phyloP scores from a whole-genome alignment of 2,888 invertebrate species.

The Tachina grossa region DNA sequence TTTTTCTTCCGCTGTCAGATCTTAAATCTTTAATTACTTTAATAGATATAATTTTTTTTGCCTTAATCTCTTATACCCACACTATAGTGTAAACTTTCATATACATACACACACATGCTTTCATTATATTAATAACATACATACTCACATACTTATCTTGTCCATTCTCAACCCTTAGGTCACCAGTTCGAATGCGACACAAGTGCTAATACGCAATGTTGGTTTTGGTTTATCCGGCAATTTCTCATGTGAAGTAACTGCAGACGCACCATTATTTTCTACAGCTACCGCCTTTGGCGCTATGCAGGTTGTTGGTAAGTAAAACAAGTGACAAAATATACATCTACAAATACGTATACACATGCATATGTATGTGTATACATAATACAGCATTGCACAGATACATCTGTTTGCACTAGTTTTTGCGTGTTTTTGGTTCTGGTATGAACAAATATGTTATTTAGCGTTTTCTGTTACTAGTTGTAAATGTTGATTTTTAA shows the following conservation, averaged over 20 bases:
- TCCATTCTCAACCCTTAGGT: slow-evolving; percentile 83
- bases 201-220: slow-evolving; percentile 88
- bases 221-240: slow-evolving; percentile 89
- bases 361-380: background rate
- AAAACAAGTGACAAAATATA: slow-evolving; percentile 27
- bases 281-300: slow-evolving; percentile 86
- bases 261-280: slow-evolving; percentile 88
- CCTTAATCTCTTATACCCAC: background rate
- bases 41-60: background rate
- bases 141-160: background rate
- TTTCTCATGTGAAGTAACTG: slow-evolving; percentile 91
- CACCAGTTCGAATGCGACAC: slow-evolving; percentile 88
- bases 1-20: background rate
- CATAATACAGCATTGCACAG: too few species aligned
- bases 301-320: slow-evolving; percentile 90
- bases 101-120: background rate
- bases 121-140: background rate
- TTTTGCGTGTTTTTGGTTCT: too few species aligned
- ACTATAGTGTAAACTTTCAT: background rate
- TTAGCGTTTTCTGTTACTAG: too few species aligned
- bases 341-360: too few species aligned
- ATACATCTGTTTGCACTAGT: too few species aligned
- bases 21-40: slow-evolving; percentile 12
- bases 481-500: too few species aligned
- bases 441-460: too few species aligned